phyloP scores from a whole-genome alignment of 2,888 invertebrate genomes.

The Galeruca laticollis region DNA sequence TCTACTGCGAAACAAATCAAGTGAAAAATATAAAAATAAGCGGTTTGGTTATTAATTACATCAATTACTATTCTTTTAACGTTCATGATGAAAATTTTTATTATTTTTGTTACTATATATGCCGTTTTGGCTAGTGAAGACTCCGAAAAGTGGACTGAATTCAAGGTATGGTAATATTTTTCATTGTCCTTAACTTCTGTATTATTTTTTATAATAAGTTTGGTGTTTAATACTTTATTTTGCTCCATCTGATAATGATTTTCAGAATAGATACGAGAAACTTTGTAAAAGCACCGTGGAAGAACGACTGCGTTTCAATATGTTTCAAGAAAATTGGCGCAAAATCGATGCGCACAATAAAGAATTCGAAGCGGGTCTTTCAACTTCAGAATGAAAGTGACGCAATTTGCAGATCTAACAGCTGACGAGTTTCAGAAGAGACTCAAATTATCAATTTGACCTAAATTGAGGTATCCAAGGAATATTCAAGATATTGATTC shows the following conservation, averaged over 20 bases:
- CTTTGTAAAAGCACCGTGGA: conserved; percentile 13
- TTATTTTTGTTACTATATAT: neutral
- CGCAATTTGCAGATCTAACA: conserved; percentile 29
- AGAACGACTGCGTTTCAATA: conserved; percentile 5
- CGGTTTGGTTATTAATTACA: too few relatives aligned
- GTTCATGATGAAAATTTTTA: neutral
- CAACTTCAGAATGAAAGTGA: conserved; percentile 25
- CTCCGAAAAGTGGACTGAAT: neutral
- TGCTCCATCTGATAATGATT: neutral
- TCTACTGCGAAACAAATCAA: too few relatives aligned
- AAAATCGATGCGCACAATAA: conserved; percentile 32
- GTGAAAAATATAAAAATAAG: too few relatives aligned
- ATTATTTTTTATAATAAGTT: too few relatives aligned
- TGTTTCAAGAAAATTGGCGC: conserved; percentile 25
- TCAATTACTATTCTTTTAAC: neutral
- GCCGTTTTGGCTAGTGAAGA: neutral
- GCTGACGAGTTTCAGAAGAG: conserved; percentile 15
- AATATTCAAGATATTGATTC: neutral
- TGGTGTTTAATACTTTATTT: neutral
- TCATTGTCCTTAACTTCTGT: neutral
- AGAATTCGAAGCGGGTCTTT: neutral
- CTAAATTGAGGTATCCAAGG: neutral
- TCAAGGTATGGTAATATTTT: neutral
- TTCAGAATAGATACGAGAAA: conserved; percentile 13
- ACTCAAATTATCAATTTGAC: neutral